Base-by-base conservation (phyloP, 1,140 invertebrate species). In the Drosophila novamexicana region DNA sequence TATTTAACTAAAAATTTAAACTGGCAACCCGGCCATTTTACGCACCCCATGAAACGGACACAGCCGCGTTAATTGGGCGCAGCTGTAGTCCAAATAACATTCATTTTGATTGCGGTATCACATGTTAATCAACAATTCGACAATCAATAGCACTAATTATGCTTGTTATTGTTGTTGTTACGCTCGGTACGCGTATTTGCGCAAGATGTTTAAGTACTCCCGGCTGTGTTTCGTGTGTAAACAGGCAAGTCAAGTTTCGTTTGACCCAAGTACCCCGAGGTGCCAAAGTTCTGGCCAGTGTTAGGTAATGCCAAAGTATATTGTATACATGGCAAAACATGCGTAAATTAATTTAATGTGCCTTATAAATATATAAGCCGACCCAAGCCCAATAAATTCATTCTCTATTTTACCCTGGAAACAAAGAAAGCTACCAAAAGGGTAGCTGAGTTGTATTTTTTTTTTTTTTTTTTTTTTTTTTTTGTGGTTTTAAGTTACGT, bases 291-390 rank as follows among this genome's bases (percentile, higher is more conserved):
- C n/a, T 12, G n/a, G 29, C 29, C 32, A 49, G 16, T 29, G 18
- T 67, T 53, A 45, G 58, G 58, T 45, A 69, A 54, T 62, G 18
- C 49, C 65, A 61, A 56, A 42, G 65, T 70, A 49, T 56, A 58
- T 61, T 63, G 66, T 75, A 47, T 62, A 67, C 67, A 66, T 36
- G 71, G 70, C 67, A 79, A 84, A 89, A 79, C 84, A 89, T 84
- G 85, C 84, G 81, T 89, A 89, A 89, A 84, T 89, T 89, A 89
- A 89, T 89, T 89, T 89, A 84, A 89, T 89, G 84, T 89, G 77
- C 81, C 84, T 89, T 89, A 89, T 89, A 89, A 89, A 89, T 89
- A 89, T 89, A 70, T 89, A 89, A 89, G 84, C 77, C 73, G 77
- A 64, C 50, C 47, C 70, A 22, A 59, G 84, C 75, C 77, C 84